Evolutionary conservation across 2,113 vertebrate species (phyloP).

Genomic region (Poeciliopsis prolifica): DNA sequence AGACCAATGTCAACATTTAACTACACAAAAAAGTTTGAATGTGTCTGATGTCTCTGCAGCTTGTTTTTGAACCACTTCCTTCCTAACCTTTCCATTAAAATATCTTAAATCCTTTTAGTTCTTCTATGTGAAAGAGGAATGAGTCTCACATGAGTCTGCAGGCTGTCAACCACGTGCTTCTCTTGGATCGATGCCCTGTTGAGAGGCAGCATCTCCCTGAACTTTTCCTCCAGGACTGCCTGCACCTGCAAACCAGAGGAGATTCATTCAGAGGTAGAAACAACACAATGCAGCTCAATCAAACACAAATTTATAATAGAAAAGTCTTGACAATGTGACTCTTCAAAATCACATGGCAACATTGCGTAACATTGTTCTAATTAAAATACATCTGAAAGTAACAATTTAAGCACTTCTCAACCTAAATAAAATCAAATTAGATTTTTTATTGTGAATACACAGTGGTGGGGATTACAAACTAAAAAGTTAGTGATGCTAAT

Average conservation of each 20-base stretch:
- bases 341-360: too few relatives aligned
- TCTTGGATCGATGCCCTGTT: rapidly evolving
- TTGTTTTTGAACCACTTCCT: neutral
- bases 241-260: slow-evolving; percentile 21
- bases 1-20: neutral
- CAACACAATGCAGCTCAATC: too few relatives aligned
- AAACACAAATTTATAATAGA: too few relatives aligned
- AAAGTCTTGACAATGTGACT: too few relatives aligned
- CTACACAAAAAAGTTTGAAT: too few relatives aligned
- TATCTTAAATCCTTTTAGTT: neutral
- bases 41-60: neutral
- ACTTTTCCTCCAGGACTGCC: rapidly evolving
- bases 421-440: too few relatives aligned
- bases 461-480: too few relatives aligned
- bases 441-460: too few relatives aligned
- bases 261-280: neutral
- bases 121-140: neutral
- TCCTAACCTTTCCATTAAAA: neutral
- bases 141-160: slow-evolving; percentile 40
- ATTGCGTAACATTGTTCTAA: too few relatives aligned
- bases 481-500: too few relatives aligned
- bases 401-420: too few relatives aligned
- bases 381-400: too few relatives aligned
- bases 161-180: rapidly evolving
- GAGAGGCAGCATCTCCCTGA: neutral